Evolutionary conservation across 1,140 invertebrate genomes (phyloP), one percentile per base, ranked within the genome.

Genomic region (Tigriopus japonicus): DNA sequence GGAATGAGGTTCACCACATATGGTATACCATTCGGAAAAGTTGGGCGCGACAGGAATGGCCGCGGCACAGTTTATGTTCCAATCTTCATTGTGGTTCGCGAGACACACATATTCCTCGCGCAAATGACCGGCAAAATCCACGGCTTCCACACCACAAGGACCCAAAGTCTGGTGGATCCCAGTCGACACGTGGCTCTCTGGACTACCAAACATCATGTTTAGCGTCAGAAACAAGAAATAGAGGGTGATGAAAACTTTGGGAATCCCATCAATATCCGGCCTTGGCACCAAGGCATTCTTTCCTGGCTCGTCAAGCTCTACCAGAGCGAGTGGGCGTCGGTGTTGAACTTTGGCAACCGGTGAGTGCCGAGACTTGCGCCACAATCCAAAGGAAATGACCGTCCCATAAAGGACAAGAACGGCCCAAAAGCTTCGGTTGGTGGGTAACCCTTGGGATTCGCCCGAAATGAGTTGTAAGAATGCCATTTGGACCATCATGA

Each of bases 401-500:
- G 28, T 9, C 28, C 28, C 28, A 35, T 35, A 35, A 35, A 35
- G 28, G 45, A 49, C 3, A 10, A 49, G n/a, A 10, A 15, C n/a
- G 21, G 45, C 12, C 12, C n/a, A 3, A 15, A 49, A 17, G n/a
- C n/a, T 49, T 5, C 45, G n/a, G 45, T 17, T 49, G n/a, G 45
- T 49, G 45, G 45, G 45, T 10, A 49, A 49, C 3, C 45, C 45
- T 49, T 49, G 45, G 21, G 45, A 15, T 6, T 49, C 45, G n/a
- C 45, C 45, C n/a, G 45, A 49, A 10, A 49, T 49, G n/a, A 49
- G 45, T 49, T 49, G 45, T 15, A 49, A 49, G 45, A 49, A 21
- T 5, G 45, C 45, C 45, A 49, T 49, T 49, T 49, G 45, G n/a
- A 49, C 45, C 45, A 49, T 49, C 45, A 49, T 49, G n/a, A 49